These are phyloP conservation scores for Natator depressus DNA, from an alignment of 2,113 vertebrate genomes.

Conservation along the genomic window DNA sequence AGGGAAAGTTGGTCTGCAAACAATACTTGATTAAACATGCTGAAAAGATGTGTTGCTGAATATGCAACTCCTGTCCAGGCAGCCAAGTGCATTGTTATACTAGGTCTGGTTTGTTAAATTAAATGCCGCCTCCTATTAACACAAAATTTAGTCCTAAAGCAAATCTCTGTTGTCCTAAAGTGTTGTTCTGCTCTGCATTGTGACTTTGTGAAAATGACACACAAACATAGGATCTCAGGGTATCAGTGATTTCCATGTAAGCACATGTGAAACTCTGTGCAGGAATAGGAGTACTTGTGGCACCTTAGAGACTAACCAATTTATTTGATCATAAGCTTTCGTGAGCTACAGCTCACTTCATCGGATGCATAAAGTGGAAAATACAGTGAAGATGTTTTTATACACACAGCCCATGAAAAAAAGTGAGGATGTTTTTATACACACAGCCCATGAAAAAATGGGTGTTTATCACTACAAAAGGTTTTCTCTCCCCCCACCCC, in stretches of 20 bases:
- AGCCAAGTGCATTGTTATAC: slow-evolving; percentile 29
- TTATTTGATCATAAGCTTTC: too few species aligned
- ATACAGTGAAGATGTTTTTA: too few species aligned
- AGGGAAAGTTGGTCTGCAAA: slow-evolving; percentile 18
- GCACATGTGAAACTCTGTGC: neutral
- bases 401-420: too few species aligned
- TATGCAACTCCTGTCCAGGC: slow-evolving; percentile 25
- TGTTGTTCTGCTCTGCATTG: neutral
- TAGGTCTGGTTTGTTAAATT: slow-evolving; percentile 30
- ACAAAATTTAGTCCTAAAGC: slow-evolving; percentile 13
- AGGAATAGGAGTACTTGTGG: too few species aligned
- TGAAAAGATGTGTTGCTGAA: slow-evolving; percentile 18
- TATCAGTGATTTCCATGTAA: neutral
- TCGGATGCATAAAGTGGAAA: too few species aligned
- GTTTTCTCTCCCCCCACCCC: too few species aligned
- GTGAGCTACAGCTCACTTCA: too few species aligned
- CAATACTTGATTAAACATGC: neutral
- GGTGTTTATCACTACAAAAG: too few species aligned
- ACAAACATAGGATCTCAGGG: too few species aligned
- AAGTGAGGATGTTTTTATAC: too few species aligned
- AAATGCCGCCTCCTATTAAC: neutral
- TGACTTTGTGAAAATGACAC: neutral
- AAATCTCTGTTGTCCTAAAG: slow-evolving; percentile 35
- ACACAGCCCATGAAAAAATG: too few species aligned
- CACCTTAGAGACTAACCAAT: too few species aligned